These are phyloP conservation scores for Ochropleura leucogaster DNA, from an alignment of 2,888 invertebrate genomes.

Conservation along the genomic window DNA sequence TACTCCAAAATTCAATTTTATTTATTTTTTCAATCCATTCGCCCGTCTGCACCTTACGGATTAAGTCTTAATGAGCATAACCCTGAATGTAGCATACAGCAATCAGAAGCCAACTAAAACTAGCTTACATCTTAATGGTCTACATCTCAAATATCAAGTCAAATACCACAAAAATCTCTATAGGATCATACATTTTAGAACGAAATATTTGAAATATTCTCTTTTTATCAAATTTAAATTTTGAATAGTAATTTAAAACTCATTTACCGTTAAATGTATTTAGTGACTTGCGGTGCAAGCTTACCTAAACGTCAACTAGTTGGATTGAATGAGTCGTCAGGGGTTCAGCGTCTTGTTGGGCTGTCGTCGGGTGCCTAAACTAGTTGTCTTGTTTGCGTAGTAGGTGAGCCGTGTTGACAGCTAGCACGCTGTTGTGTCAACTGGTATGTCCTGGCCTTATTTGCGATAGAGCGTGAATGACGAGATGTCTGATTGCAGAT, in stretches of 20 bases:
- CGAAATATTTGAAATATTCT: too few relatives aligned
- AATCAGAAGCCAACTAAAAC: too few relatives aligned
- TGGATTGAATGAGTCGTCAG: constrained; percentile 49
- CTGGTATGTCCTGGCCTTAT: constrained; percentile 49
- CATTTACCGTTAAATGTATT: neutral
- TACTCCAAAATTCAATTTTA: neutral
- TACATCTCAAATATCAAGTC: too few relatives aligned
- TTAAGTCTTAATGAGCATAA: too few relatives aligned
- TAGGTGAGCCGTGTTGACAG: constrained; percentile 68
- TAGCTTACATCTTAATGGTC: too few relatives aligned
- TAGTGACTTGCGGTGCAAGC: constrained; percentile 1
- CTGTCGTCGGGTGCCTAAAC: constrained; percentile 66
- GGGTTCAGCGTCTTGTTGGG: constrained; percentile 53
- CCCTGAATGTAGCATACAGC: too few relatives aligned
- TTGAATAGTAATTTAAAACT: neutral
- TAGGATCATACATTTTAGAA: too few relatives aligned
- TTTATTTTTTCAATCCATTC: neutral
- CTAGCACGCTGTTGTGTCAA: constrained; percentile 61
- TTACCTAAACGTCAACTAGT: constrained; percentile 22
- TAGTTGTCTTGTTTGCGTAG: constrained; percentile 62
- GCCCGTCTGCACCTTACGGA: too few relatives aligned
- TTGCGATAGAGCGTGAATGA: constrained; percentile 56
- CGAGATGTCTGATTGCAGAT: constrained; percentile 50
- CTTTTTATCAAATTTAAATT: too few relatives aligned
- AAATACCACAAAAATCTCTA: too few relatives aligned